Conservation (phyloP, 1,140 invertebrate genomes). For the Sitophilus oryzae region DNA sequence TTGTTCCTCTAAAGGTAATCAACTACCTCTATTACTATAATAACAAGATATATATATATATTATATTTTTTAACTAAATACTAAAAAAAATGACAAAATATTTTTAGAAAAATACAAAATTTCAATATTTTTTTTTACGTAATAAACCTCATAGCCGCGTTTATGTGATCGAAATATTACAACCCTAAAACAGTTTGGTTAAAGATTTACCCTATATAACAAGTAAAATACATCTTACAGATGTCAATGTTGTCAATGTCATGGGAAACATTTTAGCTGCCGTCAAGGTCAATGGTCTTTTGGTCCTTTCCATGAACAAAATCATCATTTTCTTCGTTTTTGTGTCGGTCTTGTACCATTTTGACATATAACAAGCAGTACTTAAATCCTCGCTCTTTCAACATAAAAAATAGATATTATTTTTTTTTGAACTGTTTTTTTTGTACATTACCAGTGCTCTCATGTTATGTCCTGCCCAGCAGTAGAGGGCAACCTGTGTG, state of each 20-base stretch:
- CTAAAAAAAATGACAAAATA: too few relatives aligned
- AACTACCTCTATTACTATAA: too few relatives aligned
- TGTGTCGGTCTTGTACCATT: conserved; percentile 11
- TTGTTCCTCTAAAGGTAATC: too few relatives aligned
- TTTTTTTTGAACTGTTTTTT: background rate
- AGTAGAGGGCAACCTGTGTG: background rate
- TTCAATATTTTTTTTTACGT: too few relatives aligned
- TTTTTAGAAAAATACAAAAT: too few relatives aligned
- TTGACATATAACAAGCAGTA: conserved; percentile 13
- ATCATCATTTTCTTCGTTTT: conserved; percentile 4
- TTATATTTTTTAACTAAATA: too few relatives aligned
- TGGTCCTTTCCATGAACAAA: conserved; percentile 12
- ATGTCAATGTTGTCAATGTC: conserved; percentile 11
- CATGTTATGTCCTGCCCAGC: background rate
- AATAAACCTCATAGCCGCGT: too few relatives aligned
- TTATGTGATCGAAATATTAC: too few relatives aligned
- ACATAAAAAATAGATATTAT: background rate
- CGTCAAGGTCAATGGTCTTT: conserved; percentile 8
- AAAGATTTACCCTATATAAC: too few relatives aligned
- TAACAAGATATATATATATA: too few relatives aligned
- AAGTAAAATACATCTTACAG: too few relatives aligned
- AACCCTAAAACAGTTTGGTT: too few relatives aligned
- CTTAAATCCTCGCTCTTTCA: background rate
- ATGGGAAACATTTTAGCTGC: conserved; percentile 10
- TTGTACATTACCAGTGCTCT: background rate